Evolutionary conservation across 2,797 vertebrate species (phyloP).

Genomic region (Mus spretus): DNA sequence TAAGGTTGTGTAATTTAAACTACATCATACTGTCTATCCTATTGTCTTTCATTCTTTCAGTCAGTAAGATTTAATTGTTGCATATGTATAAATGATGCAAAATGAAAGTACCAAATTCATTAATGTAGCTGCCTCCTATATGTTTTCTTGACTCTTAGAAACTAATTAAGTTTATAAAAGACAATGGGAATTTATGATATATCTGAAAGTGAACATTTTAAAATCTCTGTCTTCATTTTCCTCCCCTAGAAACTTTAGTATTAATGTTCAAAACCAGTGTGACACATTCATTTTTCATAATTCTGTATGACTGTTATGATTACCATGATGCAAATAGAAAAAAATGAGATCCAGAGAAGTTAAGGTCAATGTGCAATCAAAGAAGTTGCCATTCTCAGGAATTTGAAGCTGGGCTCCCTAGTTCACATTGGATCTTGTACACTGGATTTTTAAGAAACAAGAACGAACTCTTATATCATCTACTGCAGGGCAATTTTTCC

Average conservation of each 20-base stretch:
- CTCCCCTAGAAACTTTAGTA: not conserved
- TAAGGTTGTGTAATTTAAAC: constrained; percentile 48
- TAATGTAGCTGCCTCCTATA: constrained; percentile 14
- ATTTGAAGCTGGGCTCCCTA: not conserved
- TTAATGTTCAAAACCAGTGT: not conserved
- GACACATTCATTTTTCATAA: constrained; percentile 23
- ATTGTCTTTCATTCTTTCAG: constrained; percentile 63
- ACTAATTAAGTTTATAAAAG: not conserved
- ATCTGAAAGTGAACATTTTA: constrained; percentile 30
- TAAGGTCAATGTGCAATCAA: not conserved
- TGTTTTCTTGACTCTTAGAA: not conserved
- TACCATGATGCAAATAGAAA: not conserved
- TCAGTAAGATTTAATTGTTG: constrained; percentile 46
- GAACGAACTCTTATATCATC: not conserved
- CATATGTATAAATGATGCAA: constrained; percentile 44
- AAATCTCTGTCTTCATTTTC: not conserved
- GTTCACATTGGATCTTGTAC: not conserved
- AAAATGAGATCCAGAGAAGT: not conserved
- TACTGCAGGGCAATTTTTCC: not conserved
- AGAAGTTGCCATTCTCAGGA: not conserved
- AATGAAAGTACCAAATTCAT: not conserved
- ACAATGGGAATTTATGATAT: not conserved
- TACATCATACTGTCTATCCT: constrained; percentile 59
- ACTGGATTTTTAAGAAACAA: constrained; percentile 2
- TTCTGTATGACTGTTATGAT: not conserved